Base-by-base conservation (phyloP, 1,140 invertebrate species). In the Brachionus koreanus region DNA sequence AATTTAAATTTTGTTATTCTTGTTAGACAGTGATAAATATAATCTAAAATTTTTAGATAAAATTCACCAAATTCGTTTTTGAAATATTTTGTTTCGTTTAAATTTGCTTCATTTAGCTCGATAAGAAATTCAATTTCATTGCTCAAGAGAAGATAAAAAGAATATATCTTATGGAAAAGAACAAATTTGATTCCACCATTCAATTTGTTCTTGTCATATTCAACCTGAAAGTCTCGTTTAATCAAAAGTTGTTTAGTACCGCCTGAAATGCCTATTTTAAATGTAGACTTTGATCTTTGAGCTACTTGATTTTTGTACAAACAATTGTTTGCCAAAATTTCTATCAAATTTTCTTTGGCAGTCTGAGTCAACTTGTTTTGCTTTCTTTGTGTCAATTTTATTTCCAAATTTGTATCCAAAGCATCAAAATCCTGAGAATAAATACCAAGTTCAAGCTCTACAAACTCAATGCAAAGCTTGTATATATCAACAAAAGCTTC, bases 31-130 rank as follows among this genome's bases (percentile, higher is more conserved):
- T 10, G 33, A 37, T 19, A 79, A 10, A 61, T 19, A 16, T 61
- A 79, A 25, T 79, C 39, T 19, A 79, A 79, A 19, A 79, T 42
- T 61, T 65, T 79, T 25, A 79, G 13, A 79, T 79, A 79, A 43
- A 79, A 79, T 13, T 79, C 74, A 10, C 16, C 6, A 35, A 79
- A 33, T 52, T 25, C 7, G 19, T 23, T 16, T 16, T 79, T 39
- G 42, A 79, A 61, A 12, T 2, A 1, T 10, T 46, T 77, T 19
- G 43, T 42, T 46, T 77, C 39, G 16, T 39, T 79, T 19, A 79
- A n/a, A 16, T 61, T 35, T n/a, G 46, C 35, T 10, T 79, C 76
- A 25, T 79, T 79, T 13, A 61, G 19, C 4, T 79, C 46, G 13
- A 79, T 61, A 0, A 79, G 19, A 33, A 25, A 10, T 10, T 79